Evolutionary conservation across 2,113 vertebrate genomes (phyloP).

Genomic region (Bos javanicus): DNA sequence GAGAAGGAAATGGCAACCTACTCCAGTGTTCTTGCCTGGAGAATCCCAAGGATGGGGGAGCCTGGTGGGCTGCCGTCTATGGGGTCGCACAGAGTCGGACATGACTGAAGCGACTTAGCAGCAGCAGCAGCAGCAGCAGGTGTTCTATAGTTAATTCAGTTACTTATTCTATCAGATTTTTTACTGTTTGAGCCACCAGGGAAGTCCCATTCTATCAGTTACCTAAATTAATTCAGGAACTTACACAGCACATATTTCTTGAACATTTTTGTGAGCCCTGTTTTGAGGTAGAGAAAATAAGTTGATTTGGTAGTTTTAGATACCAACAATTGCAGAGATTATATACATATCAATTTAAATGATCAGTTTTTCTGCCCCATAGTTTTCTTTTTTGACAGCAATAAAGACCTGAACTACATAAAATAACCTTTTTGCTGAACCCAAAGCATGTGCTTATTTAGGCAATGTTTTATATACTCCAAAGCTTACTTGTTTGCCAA

Average conservation of each 20-base stretch:
- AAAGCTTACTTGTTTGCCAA: conserved; percentile 71
- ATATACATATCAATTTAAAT: not conserved
- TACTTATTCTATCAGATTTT: not conserved
- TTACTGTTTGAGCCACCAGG: not conserved
- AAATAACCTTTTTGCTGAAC: conserved; percentile 48
- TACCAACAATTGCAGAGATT: not conserved
- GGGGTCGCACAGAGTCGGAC: too few species aligned
- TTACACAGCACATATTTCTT: not conserved
- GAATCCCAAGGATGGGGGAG: too few species aligned
- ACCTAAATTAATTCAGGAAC: not conserved
- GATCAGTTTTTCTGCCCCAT: not conserved
- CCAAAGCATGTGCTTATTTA: conserved; percentile 70
- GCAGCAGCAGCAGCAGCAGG: not conserved
- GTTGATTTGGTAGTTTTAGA: not conserved
- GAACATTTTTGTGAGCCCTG: not conserved
- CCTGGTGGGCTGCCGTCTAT: too few species aligned
- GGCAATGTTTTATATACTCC: conserved; percentile 61
- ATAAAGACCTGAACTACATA: not conserved
- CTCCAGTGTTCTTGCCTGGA: too few species aligned
- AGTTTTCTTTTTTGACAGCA: not conserved
- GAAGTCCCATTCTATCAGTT: not conserved
- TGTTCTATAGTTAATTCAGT: not conserved
- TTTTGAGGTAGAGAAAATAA: not conserved
- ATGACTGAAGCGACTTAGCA: too few species aligned
- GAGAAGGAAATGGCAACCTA: too few species aligned